Conservation (phyloP, 2,888 invertebrate genomes). For the Terebella lapidaria region DNA sequence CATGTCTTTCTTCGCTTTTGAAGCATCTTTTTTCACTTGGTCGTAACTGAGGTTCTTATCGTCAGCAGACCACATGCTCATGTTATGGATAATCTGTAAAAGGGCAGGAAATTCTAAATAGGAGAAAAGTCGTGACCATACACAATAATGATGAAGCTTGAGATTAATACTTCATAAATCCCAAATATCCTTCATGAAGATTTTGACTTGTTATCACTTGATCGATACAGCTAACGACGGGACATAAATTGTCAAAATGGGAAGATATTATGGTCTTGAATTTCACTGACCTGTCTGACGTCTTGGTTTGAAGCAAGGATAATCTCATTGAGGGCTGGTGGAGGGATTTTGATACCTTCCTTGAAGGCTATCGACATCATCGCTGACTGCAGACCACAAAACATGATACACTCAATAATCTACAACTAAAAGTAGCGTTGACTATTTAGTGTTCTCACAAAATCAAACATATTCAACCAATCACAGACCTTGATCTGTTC, state of each 20-base stretch:
- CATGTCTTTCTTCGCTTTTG: slow-evolving; percentile 72
- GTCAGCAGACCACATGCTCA: slow-evolving; percentile 73
- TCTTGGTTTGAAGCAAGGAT: slow-evolving; percentile 86
- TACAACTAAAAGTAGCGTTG: no score
- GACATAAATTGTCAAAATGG: no score
- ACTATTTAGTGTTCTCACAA: no score
- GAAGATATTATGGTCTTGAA: no score
- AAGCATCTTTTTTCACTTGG: slow-evolving; percentile 59
- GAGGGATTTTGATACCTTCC: slow-evolving; percentile 74
- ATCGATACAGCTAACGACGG: no score
- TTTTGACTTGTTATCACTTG: no score
- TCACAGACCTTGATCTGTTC: slow-evolving; percentile 78
- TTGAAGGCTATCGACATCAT: slow-evolving; percentile 88
- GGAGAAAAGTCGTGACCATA: no score
- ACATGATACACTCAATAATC: no score
- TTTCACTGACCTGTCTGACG: slow-evolving; percentile 82
- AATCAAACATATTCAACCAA: not conserved
- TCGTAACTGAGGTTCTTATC: slow-evolving; percentile 58
- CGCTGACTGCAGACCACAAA: slow-evolving; percentile 63
- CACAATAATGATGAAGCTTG: no score
- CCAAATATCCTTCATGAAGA: no score
- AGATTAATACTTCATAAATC: no score
- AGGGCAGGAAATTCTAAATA: no score
- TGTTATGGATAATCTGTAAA: slow-evolving; percentile 67
- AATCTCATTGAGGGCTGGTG: slow-evolving; percentile 74